Conservation (phyloP, 2,797 vertebrate species). For the Crenuchus spilurus region DNA sequence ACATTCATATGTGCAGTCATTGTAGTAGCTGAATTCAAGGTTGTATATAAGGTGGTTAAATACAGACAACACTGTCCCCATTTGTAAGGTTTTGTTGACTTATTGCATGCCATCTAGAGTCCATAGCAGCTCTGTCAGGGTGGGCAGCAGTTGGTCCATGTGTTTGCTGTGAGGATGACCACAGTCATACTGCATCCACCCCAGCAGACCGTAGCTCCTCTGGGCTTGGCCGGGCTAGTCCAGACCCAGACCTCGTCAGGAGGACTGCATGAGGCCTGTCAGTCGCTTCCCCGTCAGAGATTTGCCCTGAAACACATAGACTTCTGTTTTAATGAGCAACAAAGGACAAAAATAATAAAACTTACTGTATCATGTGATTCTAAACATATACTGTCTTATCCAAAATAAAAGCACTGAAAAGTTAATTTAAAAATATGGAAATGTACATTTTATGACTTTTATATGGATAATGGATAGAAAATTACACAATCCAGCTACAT, state of each 20-base stretch:
- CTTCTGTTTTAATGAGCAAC: neutral
- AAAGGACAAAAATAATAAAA: neutral
- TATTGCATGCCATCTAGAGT: constrained; percentile 62
- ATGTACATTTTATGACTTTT: too few relatives aligned
- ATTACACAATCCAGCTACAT: too few relatives aligned
- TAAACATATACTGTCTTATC: too few relatives aligned
- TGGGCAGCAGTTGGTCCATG: constrained; percentile 44
- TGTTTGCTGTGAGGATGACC: constrained; percentile 40
- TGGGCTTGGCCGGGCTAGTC: constrained; percentile 46
- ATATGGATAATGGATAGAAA: too few relatives aligned
- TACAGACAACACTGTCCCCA: constrained; percentile 31
- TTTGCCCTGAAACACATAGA: constrained; percentile 83
- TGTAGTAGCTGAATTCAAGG: constrained; percentile 47
- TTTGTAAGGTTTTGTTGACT: constrained; percentile 46
- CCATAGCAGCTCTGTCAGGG: constrained; percentile 28
- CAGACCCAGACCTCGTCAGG: constrained; percentile 81
- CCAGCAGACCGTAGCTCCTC: constrained; percentile 54
- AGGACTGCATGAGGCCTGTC: constrained; percentile 98
- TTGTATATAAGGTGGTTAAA: constrained; percentile 30
- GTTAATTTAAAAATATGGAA: too few relatives aligned
- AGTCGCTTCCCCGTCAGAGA: constrained; percentile 95
- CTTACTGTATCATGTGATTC: too few relatives aligned
- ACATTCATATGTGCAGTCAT: constrained; percentile 41
- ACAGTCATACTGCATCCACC: constrained; percentile 49
- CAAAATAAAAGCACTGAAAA: too few relatives aligned